Base-by-base conservation (phyloP, 2,113 vertebrate genomes). In the Nibea albiflora region DNA sequence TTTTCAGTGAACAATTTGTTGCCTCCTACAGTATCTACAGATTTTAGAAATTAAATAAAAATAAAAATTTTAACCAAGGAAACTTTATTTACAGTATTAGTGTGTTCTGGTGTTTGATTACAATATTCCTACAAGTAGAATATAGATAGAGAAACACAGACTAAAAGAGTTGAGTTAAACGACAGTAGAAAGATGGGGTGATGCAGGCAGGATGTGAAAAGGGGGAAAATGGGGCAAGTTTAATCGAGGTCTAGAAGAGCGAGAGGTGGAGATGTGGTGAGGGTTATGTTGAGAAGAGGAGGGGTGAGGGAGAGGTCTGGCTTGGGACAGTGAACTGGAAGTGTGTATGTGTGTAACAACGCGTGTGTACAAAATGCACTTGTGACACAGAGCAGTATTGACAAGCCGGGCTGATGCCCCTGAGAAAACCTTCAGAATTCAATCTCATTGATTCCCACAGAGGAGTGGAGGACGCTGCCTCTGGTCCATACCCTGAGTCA, bases 351-450 rank as follows among this genome's bases (percentile, higher is more conserved):
- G 39, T 68, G 71, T n/a, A 76, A 56, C 46, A 69, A 47, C 78
- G 70, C 54, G 75, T 80, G 85, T 88, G 86, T 78, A 84, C 79
- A 95, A 93, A 94, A 95, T 96, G 93, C 93, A 94, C 93, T 93
- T 93, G 94, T 96, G 95, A 95, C 94, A 95, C 93, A 95, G 94
- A 95, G 92, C 94, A 74, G 90, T 94, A 95, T 95, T 88, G 94
- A 90, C 93, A 94, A 58, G 86, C 92, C 88, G 90, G 89, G 74
- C 91, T 86, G 84, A 92, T 94, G 94, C 92, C 95, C 95, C 31
- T 92, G 92, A 96, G 93, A 96, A 94, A 95, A 95, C 95, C 94
- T 95, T 96, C 94, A 94, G 90, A 94, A 94, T 95, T 95, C 94
- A 94, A 94, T 95, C 93, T 76, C 86, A 94, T 93, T 84, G 92